Percentiles rank a stretch among this genome's conserved stretches.
These are phyloP conservation scores for Acrossocheilus fasciatus DNA, from an alignment of 2,797 vertebrate genomes.

Conservation along the genomic window DNA sequence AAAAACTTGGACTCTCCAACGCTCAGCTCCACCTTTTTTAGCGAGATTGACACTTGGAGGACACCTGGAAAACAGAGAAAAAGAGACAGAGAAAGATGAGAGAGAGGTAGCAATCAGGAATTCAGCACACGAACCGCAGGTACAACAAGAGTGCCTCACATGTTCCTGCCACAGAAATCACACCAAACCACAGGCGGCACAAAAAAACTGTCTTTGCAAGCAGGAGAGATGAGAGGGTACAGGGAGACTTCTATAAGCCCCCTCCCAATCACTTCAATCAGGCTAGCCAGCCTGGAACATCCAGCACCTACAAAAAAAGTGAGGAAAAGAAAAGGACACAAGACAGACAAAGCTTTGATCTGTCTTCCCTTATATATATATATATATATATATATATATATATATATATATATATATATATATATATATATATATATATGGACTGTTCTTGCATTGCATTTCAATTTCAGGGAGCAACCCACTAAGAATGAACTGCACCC, in stretches of 20 bases:
- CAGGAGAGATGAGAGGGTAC: slow-evolving; percentile 46
- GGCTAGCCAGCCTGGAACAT: slow-evolving; percentile 44
- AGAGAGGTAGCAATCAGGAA: slow-evolving; percentile 44
- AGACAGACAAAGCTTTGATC: slow-evolving; percentile 50
- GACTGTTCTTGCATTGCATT: slow-evolving; percentile 29
- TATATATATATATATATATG: neutral
- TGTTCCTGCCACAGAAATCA: slow-evolving; percentile 43
- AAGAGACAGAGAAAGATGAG: slow-evolving; percentile 19
- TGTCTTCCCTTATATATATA: neutral
- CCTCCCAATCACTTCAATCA: slow-evolving; percentile 56
- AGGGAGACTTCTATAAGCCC: slow-evolving; percentile 36
- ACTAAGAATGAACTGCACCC: neutral
- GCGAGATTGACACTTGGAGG: slow-evolving; percentile 97
- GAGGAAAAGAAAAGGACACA: slow-evolving; percentile 40
- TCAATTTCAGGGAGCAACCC: neutral
- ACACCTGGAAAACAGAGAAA: slow-evolving; percentile 81
- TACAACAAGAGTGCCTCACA: slow-evolving; percentile 46
- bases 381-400: neutral
- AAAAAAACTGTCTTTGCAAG: slow-evolving; percentile 53
- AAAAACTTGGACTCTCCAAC: slow-evolving; percentile 99
- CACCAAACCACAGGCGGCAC: slow-evolving; percentile 39
- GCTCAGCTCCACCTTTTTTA: slow-evolving; percentile 97
- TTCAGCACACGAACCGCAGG: slow-evolving; percentile 47
- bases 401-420: neutral
- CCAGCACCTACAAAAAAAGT: slow-evolving; percentile 28